Evolutionary conservation across 30 jellyfish, hydroid and myxozoan genomes (phyloP).

Genomic region (Pseudorhiza aurosa): DNA sequence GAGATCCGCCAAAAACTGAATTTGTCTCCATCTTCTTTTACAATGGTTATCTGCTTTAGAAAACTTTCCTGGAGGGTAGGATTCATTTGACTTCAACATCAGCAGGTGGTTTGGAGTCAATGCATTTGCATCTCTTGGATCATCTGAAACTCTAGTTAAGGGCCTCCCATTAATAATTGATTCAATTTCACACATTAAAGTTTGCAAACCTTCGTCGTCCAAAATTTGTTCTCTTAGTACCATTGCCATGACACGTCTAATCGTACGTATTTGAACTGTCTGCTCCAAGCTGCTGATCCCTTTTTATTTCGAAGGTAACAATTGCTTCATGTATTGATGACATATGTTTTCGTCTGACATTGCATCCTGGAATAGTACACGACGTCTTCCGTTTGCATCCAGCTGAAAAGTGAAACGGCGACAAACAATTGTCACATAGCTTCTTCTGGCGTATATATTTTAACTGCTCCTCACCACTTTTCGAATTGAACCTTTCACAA

Average conservation of each 20-base stretch:
- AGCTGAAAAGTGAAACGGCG: slow-evolving; percentile 34
- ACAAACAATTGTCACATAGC: slow-evolving; percentile 55
- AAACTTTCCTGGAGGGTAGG: slow-evolving; percentile 51
- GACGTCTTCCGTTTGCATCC: slow-evolving; percentile 40
- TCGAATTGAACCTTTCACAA: slow-evolving; percentile 20
- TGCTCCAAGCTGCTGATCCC: slow-evolving; percentile 30
- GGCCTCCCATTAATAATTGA: neutral
- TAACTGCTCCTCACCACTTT: slow-evolving; percentile 19
- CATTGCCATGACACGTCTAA: too few species aligned
- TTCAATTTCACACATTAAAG: too few species aligned
- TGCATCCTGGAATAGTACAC: slow-evolving; percentile 30
- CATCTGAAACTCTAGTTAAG: neutral
- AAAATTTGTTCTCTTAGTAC: too few species aligned
- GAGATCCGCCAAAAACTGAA: slow-evolving; percentile 46
- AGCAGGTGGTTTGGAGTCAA: slow-evolving; percentile 1
- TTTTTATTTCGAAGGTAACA: neutral
- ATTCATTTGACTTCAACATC: slow-evolving; percentile 3
- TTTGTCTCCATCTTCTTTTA: slow-evolving; percentile 62
- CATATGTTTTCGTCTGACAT: slow-evolving; percentile 15
- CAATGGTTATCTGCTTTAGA: slow-evolving; percentile 28
- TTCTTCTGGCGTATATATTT: slow-evolving; percentile 35
- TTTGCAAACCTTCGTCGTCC: too few species aligned
- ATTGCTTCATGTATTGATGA: neutral
- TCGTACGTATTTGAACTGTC: slow-evolving; percentile 1
- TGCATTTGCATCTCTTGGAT: slow-evolving; percentile 6